Percentiles rank a stretch among this genome's conserved stretches.
These are phyloP conservation scores for Sebastes melanostomus DNA, from an alignment of 2,797 vertebrate species.

Conservation along the genomic window DNA sequence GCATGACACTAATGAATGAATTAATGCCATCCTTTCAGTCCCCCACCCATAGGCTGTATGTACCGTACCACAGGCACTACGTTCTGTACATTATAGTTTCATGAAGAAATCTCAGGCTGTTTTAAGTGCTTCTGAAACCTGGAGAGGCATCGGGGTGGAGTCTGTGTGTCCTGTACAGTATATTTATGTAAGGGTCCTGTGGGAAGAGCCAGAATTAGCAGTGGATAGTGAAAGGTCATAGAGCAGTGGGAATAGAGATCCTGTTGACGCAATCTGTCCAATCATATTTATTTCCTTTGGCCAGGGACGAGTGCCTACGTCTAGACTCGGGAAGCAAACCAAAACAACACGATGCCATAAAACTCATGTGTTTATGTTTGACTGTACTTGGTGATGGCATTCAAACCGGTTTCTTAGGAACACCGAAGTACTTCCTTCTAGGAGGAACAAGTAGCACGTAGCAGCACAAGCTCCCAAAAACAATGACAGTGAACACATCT, in stretches of 20 bases:
- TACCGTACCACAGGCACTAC: neutral
- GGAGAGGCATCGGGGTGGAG: constrained; percentile 30
- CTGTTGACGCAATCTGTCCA: constrained; percentile 71
- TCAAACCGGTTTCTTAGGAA: neutral
- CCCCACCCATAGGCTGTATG: neutral
- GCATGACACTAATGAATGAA: constrained; percentile 26
- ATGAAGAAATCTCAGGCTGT: constrained; percentile 27
- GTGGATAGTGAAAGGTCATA: constrained; percentile 77
- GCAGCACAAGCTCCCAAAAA: neutral
- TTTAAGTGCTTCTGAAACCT: constrained; percentile 43
- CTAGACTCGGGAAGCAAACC: constrained; percentile 47
- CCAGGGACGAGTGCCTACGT: constrained; percentile 43
- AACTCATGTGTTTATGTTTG: constrained; percentile 34
- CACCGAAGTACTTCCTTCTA: constrained; percentile 4
- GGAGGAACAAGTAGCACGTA: constrained; percentile 1
- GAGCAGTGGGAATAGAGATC: constrained; percentile 74
- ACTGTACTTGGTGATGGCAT: neutral
- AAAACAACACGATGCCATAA: constrained; percentile 45
- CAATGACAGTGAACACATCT: constrained; percentile 16
- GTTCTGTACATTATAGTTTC: constrained; percentile 46
- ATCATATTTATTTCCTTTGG: constrained; percentile 69
- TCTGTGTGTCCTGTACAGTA: constrained; percentile 58
- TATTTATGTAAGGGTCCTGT: constrained; percentile 70
- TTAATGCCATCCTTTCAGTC: constrained; percentile 20
- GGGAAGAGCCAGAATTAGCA: constrained; percentile 82